Conservation (phyloP, 1,140 invertebrate species). For the Colletes gigas region DNA sequence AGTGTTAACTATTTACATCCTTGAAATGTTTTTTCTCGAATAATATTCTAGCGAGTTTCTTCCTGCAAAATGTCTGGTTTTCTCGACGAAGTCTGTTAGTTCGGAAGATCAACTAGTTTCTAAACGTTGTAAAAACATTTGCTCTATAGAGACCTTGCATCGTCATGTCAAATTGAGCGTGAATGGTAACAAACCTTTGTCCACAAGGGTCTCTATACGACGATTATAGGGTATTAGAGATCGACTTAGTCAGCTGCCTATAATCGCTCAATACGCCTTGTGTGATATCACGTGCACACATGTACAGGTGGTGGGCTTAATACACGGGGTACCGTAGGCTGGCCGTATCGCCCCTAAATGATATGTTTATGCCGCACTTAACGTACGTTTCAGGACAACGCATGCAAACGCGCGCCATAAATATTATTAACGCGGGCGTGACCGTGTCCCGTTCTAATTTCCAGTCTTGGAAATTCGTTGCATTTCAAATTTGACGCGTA, state of each 20-base stretch:
- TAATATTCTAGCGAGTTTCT: no score
- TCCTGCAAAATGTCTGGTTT: no score
- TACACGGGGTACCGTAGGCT: not conserved
- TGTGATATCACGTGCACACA: conserved; percentile 7
- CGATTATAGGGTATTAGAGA: conserved; percentile 22
- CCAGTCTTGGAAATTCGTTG: conserved; percentile 51
- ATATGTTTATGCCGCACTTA: conserved; percentile 43
- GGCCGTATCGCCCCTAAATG: conserved; percentile 8
- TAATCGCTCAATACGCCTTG: conserved; percentile 1
- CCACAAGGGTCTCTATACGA: not conserved
- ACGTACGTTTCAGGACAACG: not conserved
- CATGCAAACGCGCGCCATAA: conserved; percentile 27
- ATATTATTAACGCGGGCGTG: conserved; percentile 13
- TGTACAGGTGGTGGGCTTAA: not conserved
- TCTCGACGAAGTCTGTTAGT: no score
- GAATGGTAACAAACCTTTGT: not conserved
- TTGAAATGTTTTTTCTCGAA: no score
- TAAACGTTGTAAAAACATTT: no score
- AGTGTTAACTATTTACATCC: no score
- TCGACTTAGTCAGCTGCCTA: conserved; percentile 14
- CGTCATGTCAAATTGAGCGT: no score
- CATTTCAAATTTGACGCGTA: conserved; percentile 44
- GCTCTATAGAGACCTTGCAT: no score
- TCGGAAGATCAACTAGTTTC: no score
- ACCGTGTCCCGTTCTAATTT: conserved; percentile 35